Base-by-base conservation (phyloP, 2,888 invertebrate genomes). In the Pollenia griseotomentosa region DNA sequence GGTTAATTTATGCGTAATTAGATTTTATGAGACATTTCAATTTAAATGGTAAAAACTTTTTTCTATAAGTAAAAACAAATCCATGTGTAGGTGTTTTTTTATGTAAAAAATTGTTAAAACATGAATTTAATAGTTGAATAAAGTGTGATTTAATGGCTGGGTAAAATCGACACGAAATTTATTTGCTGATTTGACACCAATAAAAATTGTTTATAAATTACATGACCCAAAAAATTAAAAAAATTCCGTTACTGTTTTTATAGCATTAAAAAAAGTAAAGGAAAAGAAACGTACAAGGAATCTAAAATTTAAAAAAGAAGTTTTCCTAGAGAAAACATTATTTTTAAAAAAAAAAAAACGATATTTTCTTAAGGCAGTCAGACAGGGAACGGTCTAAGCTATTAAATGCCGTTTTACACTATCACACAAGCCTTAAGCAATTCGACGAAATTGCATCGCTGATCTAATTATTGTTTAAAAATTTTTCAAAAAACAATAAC, bases 1-100 rank as follows among this genome's bases (percentile, higher is more conserved):
- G 57, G 55, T 55, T 87, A 84, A 84, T 87, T 84, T 87, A 87
- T 87, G 84, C 82, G 77, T 87, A 82, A 87, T 84, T 84, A 82
- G 81, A 70, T 87, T 84, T 87, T 87, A 87, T 87, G 53, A 23
- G 78, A 68, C 83, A 84, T 70, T 78, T 87, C 68, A 87, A 84
- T 84, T 78, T 70, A 73, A 81, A 81, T 86, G 42, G 66, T 65
- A 68, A 59, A 81, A 77, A 55, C 59, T 40, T 16, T 2, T 9
- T 53, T 46, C 19, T n/a, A 40, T 23, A 16, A 44, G 51, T n/a
- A 53, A 14, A 48, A 44, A 11, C n/a, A 4, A n/a, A 3, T 66
- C 5, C 14, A 46, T 63, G 46, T 71, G 71, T 73, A 55, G 55
- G 80, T 40, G 55, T 73, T 65, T 55, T 48, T 73, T 5, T 33